These are phyloP conservation scores for Tiliacea aurago DNA, from an alignment of 2,888 invertebrate genomes.

Conservation along the genomic window DNA sequence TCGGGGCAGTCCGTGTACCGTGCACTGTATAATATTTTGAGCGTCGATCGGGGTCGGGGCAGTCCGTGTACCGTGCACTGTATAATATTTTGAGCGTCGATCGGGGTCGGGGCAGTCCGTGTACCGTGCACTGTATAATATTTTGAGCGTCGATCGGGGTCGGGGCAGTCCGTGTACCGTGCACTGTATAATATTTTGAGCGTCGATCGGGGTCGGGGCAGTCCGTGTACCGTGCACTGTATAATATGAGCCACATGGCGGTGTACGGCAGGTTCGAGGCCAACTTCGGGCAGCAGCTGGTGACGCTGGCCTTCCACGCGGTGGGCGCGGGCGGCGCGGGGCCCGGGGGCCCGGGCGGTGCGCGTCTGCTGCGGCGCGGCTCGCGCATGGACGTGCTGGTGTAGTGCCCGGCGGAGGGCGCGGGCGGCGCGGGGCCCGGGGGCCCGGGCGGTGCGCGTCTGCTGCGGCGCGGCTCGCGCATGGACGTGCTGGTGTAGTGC, in stretches of 20 bases:
- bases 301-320: slow-evolving; percentile 93
- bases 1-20: background rate
- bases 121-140: background rate
- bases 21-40: background rate
- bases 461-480: slow-evolving; percentile 83
- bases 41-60: too few relatives aligned
- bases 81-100: background rate
- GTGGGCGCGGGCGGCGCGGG: slow-evolving; percentile 86
- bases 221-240: background rate
- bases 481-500: slow-evolving; percentile 87
- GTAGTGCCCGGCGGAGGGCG: slow-evolving; percentile 76
- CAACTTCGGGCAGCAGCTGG: slow-evolving; percentile 95
- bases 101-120: background rate
- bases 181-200: background rate
- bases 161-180: background rate
- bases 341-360: slow-evolving; percentile 74
- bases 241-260: background rate
- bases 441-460: slow-evolving; percentile 72
- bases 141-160: background rate
- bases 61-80: background rate
- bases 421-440: slow-evolving; percentile 81
- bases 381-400: slow-evolving; percentile 87
- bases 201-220: background rate
- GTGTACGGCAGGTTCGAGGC: slow-evolving; percentile 93
- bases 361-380: slow-evolving; percentile 85